Conservation (phyloP, 2,113 vertebrate genomes). For the Muntiacus reevesi region DNA sequence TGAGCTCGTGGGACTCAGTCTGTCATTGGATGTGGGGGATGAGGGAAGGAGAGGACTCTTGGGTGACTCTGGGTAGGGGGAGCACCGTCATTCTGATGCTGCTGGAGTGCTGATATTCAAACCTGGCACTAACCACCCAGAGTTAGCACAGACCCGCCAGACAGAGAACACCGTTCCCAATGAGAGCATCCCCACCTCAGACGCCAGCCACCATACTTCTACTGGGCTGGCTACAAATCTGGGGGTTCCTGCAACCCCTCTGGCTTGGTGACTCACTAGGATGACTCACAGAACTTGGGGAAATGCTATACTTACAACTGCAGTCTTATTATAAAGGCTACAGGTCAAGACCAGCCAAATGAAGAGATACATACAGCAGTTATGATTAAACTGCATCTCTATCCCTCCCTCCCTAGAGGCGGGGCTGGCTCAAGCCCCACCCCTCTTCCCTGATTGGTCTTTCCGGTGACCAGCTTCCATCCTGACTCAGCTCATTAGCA, state of each 20-base stretch:
- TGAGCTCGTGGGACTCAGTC: not conserved
- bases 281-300: not conserved
- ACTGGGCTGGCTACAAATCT: not conserved
- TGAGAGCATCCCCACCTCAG: not conserved
- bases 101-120: not conserved
- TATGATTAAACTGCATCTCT: not conserved
- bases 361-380: not conserved
- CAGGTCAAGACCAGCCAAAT: not conserved
- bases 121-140: not conserved
- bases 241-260: not conserved
- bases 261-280: not conserved
- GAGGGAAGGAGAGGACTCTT: not conserved
- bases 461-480: not conserved
- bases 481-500: not conserved
- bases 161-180: not conserved
- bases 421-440: not conserved
- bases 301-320: not conserved
- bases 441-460: not conserved
- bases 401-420: not conserved
- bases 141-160: not conserved
- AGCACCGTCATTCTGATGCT: not conserved
- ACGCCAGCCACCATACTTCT: not conserved
- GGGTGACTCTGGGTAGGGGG: not conserved
- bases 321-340: not conserved
- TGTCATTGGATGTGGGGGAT: not conserved